Base-by-base conservation (phyloP, 2,113 vertebrate genomes). In the Naja naja region DNA sequence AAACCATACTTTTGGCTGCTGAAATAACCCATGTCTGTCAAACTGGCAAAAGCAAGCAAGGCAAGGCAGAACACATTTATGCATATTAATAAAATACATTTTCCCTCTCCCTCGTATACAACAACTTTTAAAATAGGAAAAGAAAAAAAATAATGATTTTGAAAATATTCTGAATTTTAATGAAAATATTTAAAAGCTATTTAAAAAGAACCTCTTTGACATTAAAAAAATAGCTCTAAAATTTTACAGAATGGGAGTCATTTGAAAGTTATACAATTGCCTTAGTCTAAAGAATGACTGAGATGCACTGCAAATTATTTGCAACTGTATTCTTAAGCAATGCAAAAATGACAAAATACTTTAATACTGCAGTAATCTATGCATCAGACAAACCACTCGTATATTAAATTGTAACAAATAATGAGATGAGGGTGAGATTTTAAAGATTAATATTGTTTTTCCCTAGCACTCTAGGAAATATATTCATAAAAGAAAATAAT, bases 1-100 rank as follows among this genome's bases (percentile, higher is more conserved):
- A 95, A 97, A 97, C 97, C 87, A 88, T 95, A 96, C 96, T 56
- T 96, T 96, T 94, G 88, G 87, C 93, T 97, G 60, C 92, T 88
- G 94, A 97, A 95, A 91, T 94, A 95, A 94, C 90, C 93, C 90
- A 94, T 92, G 88, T 88, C 93, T 97, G 96, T 94, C 96, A 91
- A 95, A 95, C 0, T 1, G 93, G 87, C 74, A 95, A n/a, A 93
- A 93, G 87, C 93, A 96, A 94, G 95, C 25, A 94, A 95, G 58
- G 93, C 14, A 91, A 93, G 30, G 93, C 94, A 95, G 91, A 89
- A 96, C 95, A 95, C 88, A 95, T 30, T 11, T 27, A 87, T n/a
- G 93, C 20, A 43, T 2, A 54, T 91, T 22, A 49, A 90, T 93
- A 27, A 16, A 5, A 91, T 16, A 91, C 12, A 86, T 74, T 89